Evolutionary conservation across 2,113 vertebrate genomes (phyloP).

Genomic region (Psophia crepitans): DNA sequence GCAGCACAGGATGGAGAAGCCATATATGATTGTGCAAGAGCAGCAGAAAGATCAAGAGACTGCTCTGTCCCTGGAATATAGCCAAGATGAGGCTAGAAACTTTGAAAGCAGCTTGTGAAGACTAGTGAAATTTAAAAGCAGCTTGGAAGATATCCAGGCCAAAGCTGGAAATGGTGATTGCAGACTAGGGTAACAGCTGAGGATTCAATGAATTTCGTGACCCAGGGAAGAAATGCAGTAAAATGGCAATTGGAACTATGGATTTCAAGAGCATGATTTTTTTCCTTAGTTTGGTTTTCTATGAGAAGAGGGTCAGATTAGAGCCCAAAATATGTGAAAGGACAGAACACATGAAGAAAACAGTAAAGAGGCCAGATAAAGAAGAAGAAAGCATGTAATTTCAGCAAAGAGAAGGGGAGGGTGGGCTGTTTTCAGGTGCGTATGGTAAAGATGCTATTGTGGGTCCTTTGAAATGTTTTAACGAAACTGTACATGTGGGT

Average conservation of each 20-base stretch:
- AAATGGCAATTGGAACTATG: background rate
- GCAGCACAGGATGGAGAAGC: background rate
- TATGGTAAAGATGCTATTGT: background rate
- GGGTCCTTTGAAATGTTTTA: background rate
- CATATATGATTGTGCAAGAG: background rate
- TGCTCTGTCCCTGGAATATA: background rate
- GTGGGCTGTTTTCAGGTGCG: background rate
- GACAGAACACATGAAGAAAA: background rate
- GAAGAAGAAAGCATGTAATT: background rate
- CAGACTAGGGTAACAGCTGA: background rate
- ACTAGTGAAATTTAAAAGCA: background rate
- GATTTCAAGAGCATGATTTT: background rate
- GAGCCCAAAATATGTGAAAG: background rate
- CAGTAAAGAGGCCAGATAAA: background rate
- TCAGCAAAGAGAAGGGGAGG: background rate
- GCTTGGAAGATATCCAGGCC: background rate
- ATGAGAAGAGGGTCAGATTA: background rate
- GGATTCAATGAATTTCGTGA: background rate
- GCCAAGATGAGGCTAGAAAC: background rate
- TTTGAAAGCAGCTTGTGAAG: background rate
- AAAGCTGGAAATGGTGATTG: background rate
- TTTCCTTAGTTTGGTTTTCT: background rate
- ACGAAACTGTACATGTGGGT: background rate
- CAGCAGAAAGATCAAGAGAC: background rate
- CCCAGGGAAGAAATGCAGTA: background rate